Conservation (phyloP, 2,113 vertebrate genomes). For the Melanotaenia duboulayi region DNA sequence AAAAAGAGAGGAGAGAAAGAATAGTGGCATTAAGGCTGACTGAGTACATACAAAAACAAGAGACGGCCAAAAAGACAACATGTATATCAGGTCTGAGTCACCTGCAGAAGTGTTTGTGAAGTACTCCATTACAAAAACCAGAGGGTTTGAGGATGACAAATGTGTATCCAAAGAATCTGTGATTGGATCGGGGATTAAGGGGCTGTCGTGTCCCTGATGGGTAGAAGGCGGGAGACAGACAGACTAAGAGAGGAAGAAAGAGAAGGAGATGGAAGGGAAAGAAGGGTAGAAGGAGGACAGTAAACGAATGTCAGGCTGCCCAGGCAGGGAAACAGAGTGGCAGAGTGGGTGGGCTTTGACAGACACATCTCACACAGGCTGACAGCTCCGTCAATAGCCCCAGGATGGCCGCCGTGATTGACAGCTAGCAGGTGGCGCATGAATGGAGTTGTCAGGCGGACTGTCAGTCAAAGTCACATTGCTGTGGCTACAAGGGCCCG, state of each 20-base stretch:
- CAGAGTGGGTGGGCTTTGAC: constrained; percentile 82
- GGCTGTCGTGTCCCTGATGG: constrained; percentile 69
- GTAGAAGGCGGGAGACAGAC: constrained; percentile 58
- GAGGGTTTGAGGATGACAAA: constrained; percentile 72
- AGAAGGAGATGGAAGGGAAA: constrained; percentile 35
- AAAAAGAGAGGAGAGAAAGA: constrained; percentile 8
- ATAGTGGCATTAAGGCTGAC: constrained; percentile 60
- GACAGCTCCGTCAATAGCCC: constrained; percentile 88
- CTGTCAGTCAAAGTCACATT: constrained; percentile 80
- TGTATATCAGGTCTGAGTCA: constrained; percentile 56
- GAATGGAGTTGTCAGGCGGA: constrained; percentile 86
- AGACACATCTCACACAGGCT: constrained; percentile 84
- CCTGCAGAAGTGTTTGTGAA: constrained; percentile 67
- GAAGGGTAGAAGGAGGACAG: constrained; percentile 66
- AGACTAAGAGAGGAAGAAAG: constrained; percentile 57
- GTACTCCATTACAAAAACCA: constrained; percentile 63
- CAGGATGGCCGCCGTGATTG: constrained; percentile 86
- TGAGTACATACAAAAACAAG: constrained; percentile 41
- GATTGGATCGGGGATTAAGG: constrained; percentile 79
- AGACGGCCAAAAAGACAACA: constrained; percentile 38
- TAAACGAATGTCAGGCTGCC: constrained; percentile 81
- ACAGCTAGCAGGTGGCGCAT: constrained; percentile 91
- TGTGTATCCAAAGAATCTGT: constrained; percentile 72
- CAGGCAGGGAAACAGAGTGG: constrained; percentile 67
- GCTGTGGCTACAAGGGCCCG: constrained; percentile 74